These are phyloP conservation scores for Melanophora roralis DNA, from an alignment of 2,888 invertebrate species.

Conservation along the genomic window DNA sequence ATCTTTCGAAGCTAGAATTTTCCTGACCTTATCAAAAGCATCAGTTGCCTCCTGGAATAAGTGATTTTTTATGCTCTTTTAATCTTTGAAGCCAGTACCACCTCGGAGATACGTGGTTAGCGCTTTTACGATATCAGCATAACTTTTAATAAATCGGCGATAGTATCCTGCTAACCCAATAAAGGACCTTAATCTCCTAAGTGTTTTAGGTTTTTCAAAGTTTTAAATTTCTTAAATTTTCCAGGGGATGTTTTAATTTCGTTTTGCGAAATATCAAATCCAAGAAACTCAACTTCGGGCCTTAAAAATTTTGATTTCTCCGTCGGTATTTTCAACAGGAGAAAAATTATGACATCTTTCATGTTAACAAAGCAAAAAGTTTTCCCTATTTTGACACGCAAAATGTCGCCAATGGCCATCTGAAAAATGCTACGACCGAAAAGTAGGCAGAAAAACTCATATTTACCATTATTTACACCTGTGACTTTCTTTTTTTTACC, in stretches of 20 bases:
- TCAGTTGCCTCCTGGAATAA: background rate
- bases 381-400: too few species aligned
- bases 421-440: background rate
- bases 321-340: too few species aligned
- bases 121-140: slow-evolving; percentile 35
- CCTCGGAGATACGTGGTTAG: slow-evolving; percentile 47
- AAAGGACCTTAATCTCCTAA: slow-evolving; percentile 35
- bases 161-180: slow-evolving; percentile 36
- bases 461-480: background rate
- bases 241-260: too few species aligned
- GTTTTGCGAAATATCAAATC: slow-evolving; percentile 34
- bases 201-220: slow-evolving; percentile 30
- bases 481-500: background rate
- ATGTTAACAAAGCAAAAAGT: too few species aligned
- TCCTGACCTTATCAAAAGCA: too few species aligned
- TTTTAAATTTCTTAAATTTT: slow-evolving; percentile 38
- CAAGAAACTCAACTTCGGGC: too few species aligned
- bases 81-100: background rate
- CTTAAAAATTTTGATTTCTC: slow-evolving; percentile 34
- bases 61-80: slow-evolving; percentile 3
- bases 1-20: too few species aligned
- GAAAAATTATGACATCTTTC: too few species aligned
- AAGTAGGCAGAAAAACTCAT: background rate
- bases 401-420: too few species aligned
- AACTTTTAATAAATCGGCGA: slow-evolving; percentile 35